phyloP scores from a whole-genome alignment of 2,113 vertebrate species.

The Cercopithecus mona region DNA sequence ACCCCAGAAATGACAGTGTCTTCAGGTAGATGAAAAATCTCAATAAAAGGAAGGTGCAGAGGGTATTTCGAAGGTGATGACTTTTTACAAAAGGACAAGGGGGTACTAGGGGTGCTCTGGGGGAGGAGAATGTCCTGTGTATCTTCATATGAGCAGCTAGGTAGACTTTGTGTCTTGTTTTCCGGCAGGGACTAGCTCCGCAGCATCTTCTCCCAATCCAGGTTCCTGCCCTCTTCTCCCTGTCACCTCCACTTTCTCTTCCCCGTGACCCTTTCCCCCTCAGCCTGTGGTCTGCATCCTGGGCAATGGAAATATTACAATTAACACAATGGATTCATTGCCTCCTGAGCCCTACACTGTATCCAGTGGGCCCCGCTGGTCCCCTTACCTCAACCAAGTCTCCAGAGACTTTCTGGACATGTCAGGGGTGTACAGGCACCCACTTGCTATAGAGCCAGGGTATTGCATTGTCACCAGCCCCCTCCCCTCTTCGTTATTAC shows the following conservation, averaged over 20 bases:
- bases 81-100: neutral
- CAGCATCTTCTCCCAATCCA: accelerated
- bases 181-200: neutral
- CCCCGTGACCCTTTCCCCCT: neutral
- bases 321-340: neutral
- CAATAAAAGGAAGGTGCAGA: neutral
- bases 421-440: neutral
- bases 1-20: neutral
- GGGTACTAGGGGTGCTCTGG: accelerated
- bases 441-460: neutral
- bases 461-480: too few species aligned
- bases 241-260: neutral
- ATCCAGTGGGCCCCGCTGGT: neutral
- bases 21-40: neutral
- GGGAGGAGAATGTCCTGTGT: neutral
- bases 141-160: neutral
- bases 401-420: neutral
- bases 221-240: neutral
- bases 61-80: neutral
- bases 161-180: neutral
- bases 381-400: neutral
- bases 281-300: neutral
- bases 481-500: neutral
- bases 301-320: neutral
- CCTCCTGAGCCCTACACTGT: neutral